phyloP scores from a whole-genome alignment of 1,140 invertebrate species.

The Metaphire vulgaris region DNA sequence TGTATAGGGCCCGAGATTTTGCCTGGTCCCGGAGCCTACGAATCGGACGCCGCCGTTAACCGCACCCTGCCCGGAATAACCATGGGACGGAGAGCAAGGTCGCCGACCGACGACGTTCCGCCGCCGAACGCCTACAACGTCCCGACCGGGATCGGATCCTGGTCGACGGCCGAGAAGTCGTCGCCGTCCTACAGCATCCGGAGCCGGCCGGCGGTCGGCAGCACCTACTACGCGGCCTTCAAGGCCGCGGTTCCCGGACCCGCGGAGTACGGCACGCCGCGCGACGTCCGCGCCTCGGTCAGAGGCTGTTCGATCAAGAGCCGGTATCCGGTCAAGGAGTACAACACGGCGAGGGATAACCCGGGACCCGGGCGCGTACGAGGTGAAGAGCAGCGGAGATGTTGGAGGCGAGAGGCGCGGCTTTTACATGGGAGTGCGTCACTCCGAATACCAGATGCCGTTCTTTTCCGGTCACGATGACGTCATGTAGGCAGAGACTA shows the following conservation, averaged over 20 bases:
- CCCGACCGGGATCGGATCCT: not conserved
- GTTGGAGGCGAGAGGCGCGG: not conserved
- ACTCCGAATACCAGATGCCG: not conserved
- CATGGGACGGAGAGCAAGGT: not conserved
- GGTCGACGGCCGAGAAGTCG: not conserved
- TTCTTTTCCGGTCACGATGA: not conserved
- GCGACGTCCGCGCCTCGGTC: not conserved
- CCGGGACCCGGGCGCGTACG: not conserved
- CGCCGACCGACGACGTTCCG: not conserved
- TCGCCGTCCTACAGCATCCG: not conserved
- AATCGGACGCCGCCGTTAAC: not conserved
- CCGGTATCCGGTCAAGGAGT: not conserved
- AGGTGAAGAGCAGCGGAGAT: not conserved
- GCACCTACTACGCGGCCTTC: not conserved
- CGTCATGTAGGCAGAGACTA: no score
- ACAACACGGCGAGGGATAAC: not conserved
- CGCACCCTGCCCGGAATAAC: not conserved
- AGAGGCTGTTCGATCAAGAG: not conserved
- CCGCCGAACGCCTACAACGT: not conserved
- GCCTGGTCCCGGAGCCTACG: not conserved
- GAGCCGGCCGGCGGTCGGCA: not conserved
- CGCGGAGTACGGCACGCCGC: not conserved
- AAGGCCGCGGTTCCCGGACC: not conserved
- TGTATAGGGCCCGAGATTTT: not conserved
- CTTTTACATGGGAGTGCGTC: not conserved